Conservation (phyloP, 2,113 vertebrate genomes). For the Protobothrops flavoviridis region DNA sequence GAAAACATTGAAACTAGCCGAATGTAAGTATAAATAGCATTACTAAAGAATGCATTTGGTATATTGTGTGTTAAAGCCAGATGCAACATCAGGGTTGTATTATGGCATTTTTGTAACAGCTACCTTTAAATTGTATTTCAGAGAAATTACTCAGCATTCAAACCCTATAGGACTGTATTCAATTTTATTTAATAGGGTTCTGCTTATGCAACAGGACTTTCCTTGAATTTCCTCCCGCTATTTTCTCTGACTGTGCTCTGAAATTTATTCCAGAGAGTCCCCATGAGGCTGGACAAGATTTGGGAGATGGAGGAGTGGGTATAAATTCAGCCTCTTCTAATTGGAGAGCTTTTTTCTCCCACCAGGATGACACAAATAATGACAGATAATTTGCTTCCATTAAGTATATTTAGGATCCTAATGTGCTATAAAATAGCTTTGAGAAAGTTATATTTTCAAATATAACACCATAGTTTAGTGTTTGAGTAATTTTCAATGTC, state of each 20-base stretch:
- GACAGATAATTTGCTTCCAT: not conserved
- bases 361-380: not conserved
- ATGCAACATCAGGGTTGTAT: not conserved
- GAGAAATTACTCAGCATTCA: not conserved
- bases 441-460: slow-evolving; percentile 13
- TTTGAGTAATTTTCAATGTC: not conserved
- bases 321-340: not conserved
- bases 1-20: slow-evolving; percentile 90
- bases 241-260: not conserved
- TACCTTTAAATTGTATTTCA: not conserved
- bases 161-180: not conserved
- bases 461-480: slow-evolving; percentile 44
- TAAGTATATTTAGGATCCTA: not conserved
- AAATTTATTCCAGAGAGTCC: not conserved
- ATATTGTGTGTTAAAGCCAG: slow-evolving; percentile 9
- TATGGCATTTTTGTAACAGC: not conserved
- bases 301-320: not conserved
- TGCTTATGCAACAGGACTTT: not conserved
- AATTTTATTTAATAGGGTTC: not conserved
- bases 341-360: not conserved
- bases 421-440: not conserved
- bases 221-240: not conserved
- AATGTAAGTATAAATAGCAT: slow-evolving; percentile 85
- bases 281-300: not conserved
- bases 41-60: slow-evolving; percentile 27